Conservation (phyloP, 2,888 invertebrate species). For the Zootermopsis nevadensis region DNA sequence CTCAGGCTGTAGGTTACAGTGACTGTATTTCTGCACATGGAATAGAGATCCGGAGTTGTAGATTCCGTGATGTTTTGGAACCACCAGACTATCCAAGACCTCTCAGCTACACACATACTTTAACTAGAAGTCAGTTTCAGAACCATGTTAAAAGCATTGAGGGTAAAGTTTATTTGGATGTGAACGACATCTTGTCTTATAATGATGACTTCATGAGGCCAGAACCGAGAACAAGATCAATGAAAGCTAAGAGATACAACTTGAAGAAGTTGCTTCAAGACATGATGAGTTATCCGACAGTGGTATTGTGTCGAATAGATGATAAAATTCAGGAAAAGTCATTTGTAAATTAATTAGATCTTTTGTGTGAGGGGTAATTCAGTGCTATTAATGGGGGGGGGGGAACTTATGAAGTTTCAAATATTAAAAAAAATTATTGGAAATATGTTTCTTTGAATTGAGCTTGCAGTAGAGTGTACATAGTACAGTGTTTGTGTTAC, state of each 20-base stretch:
- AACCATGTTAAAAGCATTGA: not conserved
- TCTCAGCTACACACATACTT: not conserved
- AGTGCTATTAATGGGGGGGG: too few relatives aligned
- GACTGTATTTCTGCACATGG: not conserved
- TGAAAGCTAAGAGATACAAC: not conserved
- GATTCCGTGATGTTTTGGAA: not conserved
- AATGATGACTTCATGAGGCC: not conserved
- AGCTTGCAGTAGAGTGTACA: too few relatives aligned
- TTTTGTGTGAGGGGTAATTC: too few relatives aligned
- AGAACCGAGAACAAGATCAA: not conserved
- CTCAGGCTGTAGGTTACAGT: not conserved
- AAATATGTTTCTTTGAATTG: too few relatives aligned
- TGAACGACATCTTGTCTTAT: not conserved
- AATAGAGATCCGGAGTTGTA: not conserved
- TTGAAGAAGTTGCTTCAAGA: constrained; percentile 6
- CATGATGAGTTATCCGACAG: not conserved
- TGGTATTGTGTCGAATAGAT: not conserved
- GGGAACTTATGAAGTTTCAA: too few relatives aligned
- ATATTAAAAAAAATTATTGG: too few relatives aligned
- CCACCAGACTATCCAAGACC: not conserved
- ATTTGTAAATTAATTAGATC: too few relatives aligned
- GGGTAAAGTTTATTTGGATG: not conserved
- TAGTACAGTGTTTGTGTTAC: too few relatives aligned
- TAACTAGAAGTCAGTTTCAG: not conserved
- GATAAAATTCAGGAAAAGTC: not conserved